phyloP scores from a whole-genome alignment of 1,140 invertebrate species.

The Dreissena rostriformis region DNA sequence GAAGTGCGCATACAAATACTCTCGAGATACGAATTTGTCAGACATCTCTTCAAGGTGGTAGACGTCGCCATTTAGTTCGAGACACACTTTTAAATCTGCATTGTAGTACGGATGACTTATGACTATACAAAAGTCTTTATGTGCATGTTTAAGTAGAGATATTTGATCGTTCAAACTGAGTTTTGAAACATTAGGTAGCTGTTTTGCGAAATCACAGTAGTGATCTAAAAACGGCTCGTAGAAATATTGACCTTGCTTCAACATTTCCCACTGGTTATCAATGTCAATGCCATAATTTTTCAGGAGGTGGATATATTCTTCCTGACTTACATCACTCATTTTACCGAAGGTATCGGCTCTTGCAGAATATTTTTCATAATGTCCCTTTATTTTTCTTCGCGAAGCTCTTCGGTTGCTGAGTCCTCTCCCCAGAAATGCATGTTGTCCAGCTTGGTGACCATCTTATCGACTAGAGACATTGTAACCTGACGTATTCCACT shows the following conservation, averaged over 20 bases:
- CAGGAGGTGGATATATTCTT: conserved; percentile 30
- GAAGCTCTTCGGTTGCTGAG: not conserved
- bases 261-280: conserved; percentile 22
- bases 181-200: conserved; percentile 20
- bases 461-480: not conserved
- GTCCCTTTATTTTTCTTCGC: not conserved
- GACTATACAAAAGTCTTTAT: conserved; percentile 36
- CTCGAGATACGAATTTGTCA: conserved; percentile 28
- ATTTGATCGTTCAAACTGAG: conserved; percentile 38
- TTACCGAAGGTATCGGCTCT: conserved; percentile 24
- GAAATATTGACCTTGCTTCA: conserved; percentile 1
- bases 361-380: conserved; percentile 36
- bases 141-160: conserved; percentile 21
- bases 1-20: not conserved
- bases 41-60: conserved; percentile 42
- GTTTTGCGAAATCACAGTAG: conserved; percentile 33
- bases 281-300: conserved; percentile 49
- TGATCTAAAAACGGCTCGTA: not conserved
- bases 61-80: conserved; percentile 22
- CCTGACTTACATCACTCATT: conserved; percentile 11
- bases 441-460: conserved; percentile 12
- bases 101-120: conserved; percentile 13
- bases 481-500: not conserved
- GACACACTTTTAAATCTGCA: conserved; percentile 19
- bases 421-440: conserved; percentile 35